A percentile compares a stretch with the other conserved stretches of the same genome.
Conservation (phyloP, 1,140 invertebrate species). For the Drosophila pseudoobscura region DNA sequence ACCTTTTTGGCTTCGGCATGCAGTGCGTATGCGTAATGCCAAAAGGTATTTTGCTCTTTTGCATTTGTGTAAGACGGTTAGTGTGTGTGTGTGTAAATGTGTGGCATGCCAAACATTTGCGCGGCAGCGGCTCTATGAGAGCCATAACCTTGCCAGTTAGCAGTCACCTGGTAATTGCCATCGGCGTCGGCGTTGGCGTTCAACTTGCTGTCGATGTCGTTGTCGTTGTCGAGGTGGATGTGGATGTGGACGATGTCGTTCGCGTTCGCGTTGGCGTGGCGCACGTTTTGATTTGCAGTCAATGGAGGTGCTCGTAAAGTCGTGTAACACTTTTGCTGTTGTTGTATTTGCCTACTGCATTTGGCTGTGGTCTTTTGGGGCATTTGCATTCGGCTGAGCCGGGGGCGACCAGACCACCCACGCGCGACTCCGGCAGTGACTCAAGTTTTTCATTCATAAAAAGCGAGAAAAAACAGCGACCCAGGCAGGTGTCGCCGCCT, state of each 20-base stretch:
- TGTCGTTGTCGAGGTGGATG: conserved; percentile 21
- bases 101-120: conserved; percentile 72
- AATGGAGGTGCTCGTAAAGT: conserved; percentile 76
- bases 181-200: conserved; percentile 54
- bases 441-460: conserved; percentile 73
- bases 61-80: conserved; percentile 2
- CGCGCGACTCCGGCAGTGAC: conserved; percentile 47
- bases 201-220: conserved; percentile 25
- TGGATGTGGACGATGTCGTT: conserved; percentile 11
- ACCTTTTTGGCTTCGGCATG: conserved; percentile 43
- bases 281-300: conserved; percentile 79
- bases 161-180: conserved; percentile 73
- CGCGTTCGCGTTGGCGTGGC: conserved; percentile 52
- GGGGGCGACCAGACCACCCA: conserved; percentile 63
- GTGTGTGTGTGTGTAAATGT: conserved; percentile 21
- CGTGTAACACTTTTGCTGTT: conserved; percentile 64
- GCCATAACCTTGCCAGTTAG: conserved; percentile 72
- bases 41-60: conserved; percentile 39
- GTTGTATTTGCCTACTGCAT: conserved; percentile 37
- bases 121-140: conserved; percentile 46
- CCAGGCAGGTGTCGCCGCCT: conserved; percentile 28
- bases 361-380: conserved; percentile 45
- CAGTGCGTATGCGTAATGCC: conserved; percentile 70
- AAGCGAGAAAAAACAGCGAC: conserved; percentile 26
- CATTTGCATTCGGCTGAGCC: conserved; percentile 48